Conservation (phyloP, 37 sponge, comb jelly and placozoan genomes). For the Petrosia ficiformis region DNA sequence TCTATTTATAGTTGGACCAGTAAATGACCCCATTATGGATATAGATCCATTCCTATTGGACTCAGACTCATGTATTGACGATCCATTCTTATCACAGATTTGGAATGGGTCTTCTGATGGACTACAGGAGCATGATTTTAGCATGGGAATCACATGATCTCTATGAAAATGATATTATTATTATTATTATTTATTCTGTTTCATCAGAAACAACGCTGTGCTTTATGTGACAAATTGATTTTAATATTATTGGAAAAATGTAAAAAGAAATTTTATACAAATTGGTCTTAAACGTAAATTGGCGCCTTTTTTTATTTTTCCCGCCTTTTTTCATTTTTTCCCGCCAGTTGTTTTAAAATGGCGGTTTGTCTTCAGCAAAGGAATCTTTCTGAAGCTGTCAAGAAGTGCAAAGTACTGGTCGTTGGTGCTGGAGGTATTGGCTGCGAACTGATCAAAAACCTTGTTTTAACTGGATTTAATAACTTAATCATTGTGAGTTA, state of each 20-base stretch:
- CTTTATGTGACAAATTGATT: no score
- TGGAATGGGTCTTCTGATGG: background rate
- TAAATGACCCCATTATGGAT: background rate
- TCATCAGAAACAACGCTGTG: no score
- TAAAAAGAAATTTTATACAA: no score
- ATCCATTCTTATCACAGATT: background rate
- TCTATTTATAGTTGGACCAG: background rate
- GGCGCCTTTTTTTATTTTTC: background rate
- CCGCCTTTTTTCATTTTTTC: background rate
- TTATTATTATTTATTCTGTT: background rate
- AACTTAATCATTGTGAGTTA: slow-evolving; percentile 77
- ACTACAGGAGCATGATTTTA: background rate
- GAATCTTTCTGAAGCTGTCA: no score
- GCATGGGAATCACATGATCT: slow-evolving; percentile 7
- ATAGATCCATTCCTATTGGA: slow-evolving; percentile 1
- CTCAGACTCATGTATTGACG: slow-evolving; percentile 1
- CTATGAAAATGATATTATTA: background rate
- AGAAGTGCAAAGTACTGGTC: slow-evolving; percentile 80
- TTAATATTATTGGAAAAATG: no score
- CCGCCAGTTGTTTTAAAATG: background rate
- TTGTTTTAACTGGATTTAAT: slow-evolving; percentile 90
- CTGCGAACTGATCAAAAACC: slow-evolving; percentile 96
- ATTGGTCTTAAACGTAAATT: background rate
- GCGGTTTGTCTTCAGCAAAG: background rate
- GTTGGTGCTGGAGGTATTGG: slow-evolving; percentile 99